Base-by-base conservation (phyloP, 1,140 invertebrate species). In the Drosophila seguyi region DNA sequence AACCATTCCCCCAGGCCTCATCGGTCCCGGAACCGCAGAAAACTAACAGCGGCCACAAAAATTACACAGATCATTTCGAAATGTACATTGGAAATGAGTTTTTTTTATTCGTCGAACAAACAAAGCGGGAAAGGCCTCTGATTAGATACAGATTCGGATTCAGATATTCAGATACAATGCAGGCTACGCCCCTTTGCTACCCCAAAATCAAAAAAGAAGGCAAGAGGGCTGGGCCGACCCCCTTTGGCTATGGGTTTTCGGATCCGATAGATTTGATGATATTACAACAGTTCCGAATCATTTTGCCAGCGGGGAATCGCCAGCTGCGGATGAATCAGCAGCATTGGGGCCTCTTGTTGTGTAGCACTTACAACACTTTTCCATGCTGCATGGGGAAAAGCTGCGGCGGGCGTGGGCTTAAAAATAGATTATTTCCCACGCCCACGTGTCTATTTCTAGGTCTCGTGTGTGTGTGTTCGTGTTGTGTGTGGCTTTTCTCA, bases 361-460 rank as follows among this genome's bases (percentile, higher is more conserved):
- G 79, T 81, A 79, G 79, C 56, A 60, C 48, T 86, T 86, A 75
- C 75, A 84, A 67, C 53, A 84, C 66, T 66, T 63, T 59, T 81
- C 50, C 61, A 79, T 72, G 66, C 31, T 53, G 39, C 38, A 31
- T 45, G 48, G 38, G 29, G 22, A 36, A 38, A 55, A 55, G 71
- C 29, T 53, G 62, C 38, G 60, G 62, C 38, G 60, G 45, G 42
- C 31, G 50, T 50, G 63, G 67, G 61, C 66, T 66, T 78, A 84
- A 65, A 85, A 85, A 88, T 90, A 88, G 84, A 90, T 75, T 71
- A 42, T 83, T 77, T 86, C 84, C 85, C 84, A 88, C 84, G 84
- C 84, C 85, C 84, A 88, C 85, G 77, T 90, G 77, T 90, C 84
- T 88, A 88, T 88, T 88, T 88, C 84, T 87, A 88, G 84, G 83